Evolutionary conservation across 2,888 invertebrate species (phyloP), one percentile per base, ranked within the genome.

Genomic region (Drosophila meridiana): DNA sequence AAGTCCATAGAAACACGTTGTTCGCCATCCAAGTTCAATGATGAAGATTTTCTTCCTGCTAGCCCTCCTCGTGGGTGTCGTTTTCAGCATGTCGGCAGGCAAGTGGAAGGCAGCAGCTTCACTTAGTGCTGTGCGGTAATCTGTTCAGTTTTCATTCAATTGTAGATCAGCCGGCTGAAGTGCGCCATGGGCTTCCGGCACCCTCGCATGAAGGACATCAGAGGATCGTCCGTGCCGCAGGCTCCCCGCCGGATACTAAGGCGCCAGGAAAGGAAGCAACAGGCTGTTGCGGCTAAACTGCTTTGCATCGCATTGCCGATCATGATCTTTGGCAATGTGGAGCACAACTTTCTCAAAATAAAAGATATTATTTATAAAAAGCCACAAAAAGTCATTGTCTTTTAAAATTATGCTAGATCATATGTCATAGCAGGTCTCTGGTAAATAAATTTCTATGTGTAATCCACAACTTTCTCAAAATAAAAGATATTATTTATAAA

Each of bases 401-500:
- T 20, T 62, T 7, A 4, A 36, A 60, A n/a, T 1, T 43, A 2
- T 20, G 40, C 8, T 4, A 26, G 11, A 26, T 4, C 4, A 20
- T 4, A 26, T 20, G 8, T 40, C 14, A 9, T 2, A 36, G 9
- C 36, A 36, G 0, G 9, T 9, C 8, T 2, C 8, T 34, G 7
- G 7, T 1, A 34, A 6, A 14, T 14, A 40, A n/a, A n/a, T n/a
- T 14, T 6, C 2, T 6, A 40, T 7, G n/a, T n/a, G n/a, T n/a
- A n/a, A n/a, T n/a, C n/a, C 59, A 47, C 43, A 43, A 43, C 13
- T n/a, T 50, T 70, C 42, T 63, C 67, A 20, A 59, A 89, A 83
- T 89, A 83, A 83, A 83, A 69, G 74, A 87, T 81, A 83, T 72
- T 58, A 56, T 63, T 64, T 40, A 14, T 30, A 69, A 83, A 83